Base-by-base conservation (phyloP, 1,140 invertebrate genomes). In the Calycopis cecrops region DNA sequence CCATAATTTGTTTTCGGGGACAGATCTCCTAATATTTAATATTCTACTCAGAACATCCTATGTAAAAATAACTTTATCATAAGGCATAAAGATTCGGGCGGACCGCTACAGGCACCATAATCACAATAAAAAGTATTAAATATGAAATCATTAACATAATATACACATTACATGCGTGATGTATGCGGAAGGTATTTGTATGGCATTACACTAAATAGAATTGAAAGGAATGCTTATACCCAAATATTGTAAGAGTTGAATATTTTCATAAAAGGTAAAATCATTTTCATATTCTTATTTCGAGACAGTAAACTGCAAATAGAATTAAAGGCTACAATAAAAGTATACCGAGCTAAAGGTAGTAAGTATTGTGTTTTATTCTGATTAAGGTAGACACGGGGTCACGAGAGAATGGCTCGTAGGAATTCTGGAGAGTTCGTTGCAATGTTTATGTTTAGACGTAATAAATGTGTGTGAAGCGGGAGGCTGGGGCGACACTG, bases 381-480 rank as follows among this genome's bases (percentile, higher is more conserved):
- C 62, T 70, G 71, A 70, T 69, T 66, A 69, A 57, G 63, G 57
- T 66, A 59, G 60, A 64, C 47, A 62, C 48, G 58, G 56, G 59
- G 55, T 53, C 53, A 38, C 18, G 61, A 28, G 21, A 63, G 62
- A 59, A 60, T 65, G 58, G 55, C 57, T 60, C 52, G 50, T 51
- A 52, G 52, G 59, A 58, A 51, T 53, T 55, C 42, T 62, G 37
- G 37, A 68, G 63, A 59, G 58, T 69, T 63, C 50, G 55, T 60
- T 65, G 53, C 52, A 61, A 53, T 61, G 57, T 64, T 65, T 61
- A 55, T 65, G 63, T 47, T 69, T 58, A 65, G 60, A 67, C 57
- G 65, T 67, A 70, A 71, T 69, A 71, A 71, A 60, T 62, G 67
- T 60, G 65, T 50, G 63, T 60, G 65, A 51, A 61, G 57, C 60